Conservation (phyloP, 1,140 invertebrate species). For the Idris sp. region DNA sequence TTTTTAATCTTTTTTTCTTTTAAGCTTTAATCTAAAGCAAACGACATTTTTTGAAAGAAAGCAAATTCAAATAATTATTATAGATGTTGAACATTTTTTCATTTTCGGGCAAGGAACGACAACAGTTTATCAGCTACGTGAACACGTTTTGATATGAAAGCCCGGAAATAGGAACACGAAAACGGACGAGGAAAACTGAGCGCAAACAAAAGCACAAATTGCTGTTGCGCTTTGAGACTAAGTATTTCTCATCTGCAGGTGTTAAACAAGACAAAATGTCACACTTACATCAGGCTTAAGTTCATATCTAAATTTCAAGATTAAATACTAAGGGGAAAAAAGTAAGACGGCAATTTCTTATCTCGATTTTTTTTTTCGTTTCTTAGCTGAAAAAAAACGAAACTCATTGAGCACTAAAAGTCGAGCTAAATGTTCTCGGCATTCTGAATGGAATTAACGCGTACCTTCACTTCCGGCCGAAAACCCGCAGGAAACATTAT, state of each 20-base stretch:
- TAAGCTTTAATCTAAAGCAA: too few species aligned
- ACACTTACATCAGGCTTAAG: background rate
- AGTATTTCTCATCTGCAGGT: constrained; percentile 41
- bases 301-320: too few species aligned
- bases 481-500: constrained; percentile 21
- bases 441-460: constrained; percentile 45
- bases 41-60: too few species aligned
- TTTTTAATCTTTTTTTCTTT: too few species aligned
- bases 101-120: too few species aligned
- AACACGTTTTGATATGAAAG: too few species aligned
- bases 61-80: too few species aligned
- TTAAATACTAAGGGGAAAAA: background rate
- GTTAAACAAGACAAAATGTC: constrained; percentile 35
- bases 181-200: constrained; percentile 27
- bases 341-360: constrained; percentile 9
- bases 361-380: constrained; percentile 23
- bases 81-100: too few species aligned
- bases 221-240: constrained; percentile 27
- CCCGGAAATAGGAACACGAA: background rate
- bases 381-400: constrained; percentile 31
- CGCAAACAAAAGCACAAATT: constrained; percentile 43
- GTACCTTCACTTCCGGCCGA: constrained; percentile 49
- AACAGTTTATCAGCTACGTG: too few species aligned
- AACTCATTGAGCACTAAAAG: constrained; percentile 23
- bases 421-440: constrained; percentile 9